Base-by-base conservation (phyloP, 2,113 vertebrate species). In the Cyprinodon brontotheroides region DNA sequence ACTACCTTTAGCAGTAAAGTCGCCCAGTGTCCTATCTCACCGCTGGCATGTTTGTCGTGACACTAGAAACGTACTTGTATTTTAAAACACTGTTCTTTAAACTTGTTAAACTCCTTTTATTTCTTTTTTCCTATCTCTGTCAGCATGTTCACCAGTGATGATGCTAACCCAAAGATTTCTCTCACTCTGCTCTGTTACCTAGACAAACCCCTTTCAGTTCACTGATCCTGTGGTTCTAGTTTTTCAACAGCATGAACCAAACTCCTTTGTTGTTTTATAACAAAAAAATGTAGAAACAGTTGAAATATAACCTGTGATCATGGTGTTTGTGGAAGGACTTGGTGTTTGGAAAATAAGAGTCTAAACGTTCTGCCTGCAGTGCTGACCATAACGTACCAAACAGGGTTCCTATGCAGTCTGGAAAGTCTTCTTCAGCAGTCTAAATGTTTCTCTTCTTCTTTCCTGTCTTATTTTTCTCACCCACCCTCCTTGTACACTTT, bases 11-110 rank as follows among this genome's bases (percentile, higher is more conserved):
- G 77, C 77, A 67, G 29, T 57, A n/a, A n/a, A n/a, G 47, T 29
- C 29, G 29, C 29, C 29, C 29, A 29, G 29, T 29, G 29, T 29
- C 29, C 29, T 29, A 29, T 29, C 11, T 80, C 79, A 77, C 87
- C 77, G 83, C 80, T 76, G 65, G 78, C 87, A 78, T 73, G 87
- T 91, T 93, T 92, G 85, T 85, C 79, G 78, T 75, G 64, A 83
- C 70, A 81, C 75, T 20, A 45, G 5, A 61, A 15, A 7, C 14
- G 67, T 43, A 57, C 74, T 72, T 65, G 73, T 43, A 10, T 70
- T 40, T 65, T 38, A 68, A 11, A 11, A 64, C 64, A 65, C 61
- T n/a, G 60, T 78, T 63, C 69, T 76, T 78, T 29, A 71, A 69
- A 76, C 71, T 77, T 75, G 41, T 68, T 39, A 75, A 75, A 79